Conservation (phyloP, 2,113 vertebrate genomes). For the Myocastor coypus region DNA sequence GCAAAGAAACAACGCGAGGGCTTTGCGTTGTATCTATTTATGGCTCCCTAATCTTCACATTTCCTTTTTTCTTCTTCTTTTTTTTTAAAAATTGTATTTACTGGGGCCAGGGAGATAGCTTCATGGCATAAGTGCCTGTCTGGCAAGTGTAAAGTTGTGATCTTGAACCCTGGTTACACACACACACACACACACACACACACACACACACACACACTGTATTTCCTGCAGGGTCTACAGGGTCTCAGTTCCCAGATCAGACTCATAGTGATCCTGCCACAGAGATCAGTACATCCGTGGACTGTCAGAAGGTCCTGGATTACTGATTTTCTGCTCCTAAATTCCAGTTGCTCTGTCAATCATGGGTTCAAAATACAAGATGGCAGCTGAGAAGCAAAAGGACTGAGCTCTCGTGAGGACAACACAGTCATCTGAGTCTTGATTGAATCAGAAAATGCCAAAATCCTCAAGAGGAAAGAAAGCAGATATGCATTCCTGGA, state of each 20-base stretch:
- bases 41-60: conserved; percentile 93
- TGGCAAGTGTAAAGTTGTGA: too few relatives aligned
- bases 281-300: conserved; percentile 88
- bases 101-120: too few relatives aligned
- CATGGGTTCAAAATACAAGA: conserved; percentile 92
- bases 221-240: too few relatives aligned
- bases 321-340: conserved; percentile 94
- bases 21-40: conserved; percentile 93
- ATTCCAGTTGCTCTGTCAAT: conserved; percentile 93
- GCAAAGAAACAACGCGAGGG: conserved; percentile 88
- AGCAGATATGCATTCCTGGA: conserved; percentile 64
- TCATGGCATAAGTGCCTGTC: too few relatives aligned
- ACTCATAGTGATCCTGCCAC: conserved; percentile 81
- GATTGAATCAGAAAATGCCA: conserved; percentile 63
- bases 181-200: too few relatives aligned
- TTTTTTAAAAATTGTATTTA: too few relatives aligned
- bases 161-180: too few relatives aligned
- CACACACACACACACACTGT: too few relatives aligned
- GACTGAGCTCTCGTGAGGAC: conserved; percentile 86
- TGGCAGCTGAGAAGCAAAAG: conserved; percentile 91
- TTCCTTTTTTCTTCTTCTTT: conserved; percentile 89
- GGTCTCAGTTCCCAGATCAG: too few relatives aligned
- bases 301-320: conserved; percentile 90
- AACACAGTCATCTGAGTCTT: conserved; percentile 76
- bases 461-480: conserved; percentile 71